These are phyloP conservation scores for Anas platyrhynchos DNA, from an alignment of 2,113 vertebrate genomes.

Conservation along the genomic window DNA sequence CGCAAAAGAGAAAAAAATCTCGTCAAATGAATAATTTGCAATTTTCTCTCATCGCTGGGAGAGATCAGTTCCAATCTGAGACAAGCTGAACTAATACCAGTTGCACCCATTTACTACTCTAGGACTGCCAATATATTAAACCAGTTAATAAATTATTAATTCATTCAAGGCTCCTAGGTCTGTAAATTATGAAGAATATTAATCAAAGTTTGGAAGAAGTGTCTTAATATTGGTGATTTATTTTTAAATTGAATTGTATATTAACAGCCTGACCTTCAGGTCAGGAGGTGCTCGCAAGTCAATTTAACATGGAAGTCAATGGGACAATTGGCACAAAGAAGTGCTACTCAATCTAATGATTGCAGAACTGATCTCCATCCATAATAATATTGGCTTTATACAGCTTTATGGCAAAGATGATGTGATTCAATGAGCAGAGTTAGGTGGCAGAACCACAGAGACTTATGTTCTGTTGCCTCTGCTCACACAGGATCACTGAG, in stretches of 20 bases:
- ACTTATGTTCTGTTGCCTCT: not conserved
- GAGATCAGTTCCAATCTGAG: not conserved
- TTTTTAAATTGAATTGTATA: constrained; percentile 42
- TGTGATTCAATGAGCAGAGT: not conserved
- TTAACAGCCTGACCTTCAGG: constrained; percentile 22
- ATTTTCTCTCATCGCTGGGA: not conserved
- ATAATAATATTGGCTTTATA: not conserved
- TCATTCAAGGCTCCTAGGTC: not conserved
- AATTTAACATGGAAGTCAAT: constrained; percentile 45
- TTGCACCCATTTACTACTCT: not conserved
- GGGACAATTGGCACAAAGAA: not conserved
- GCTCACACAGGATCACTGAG: not conserved
- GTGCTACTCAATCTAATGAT: not conserved
- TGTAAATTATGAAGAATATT: constrained; percentile 24
- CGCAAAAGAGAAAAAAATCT: not conserved
- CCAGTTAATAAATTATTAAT: constrained; percentile 26
- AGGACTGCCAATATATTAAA: not conserved
- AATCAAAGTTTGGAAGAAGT: constrained; percentile 25
- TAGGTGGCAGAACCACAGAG: not conserved
- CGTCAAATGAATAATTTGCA: not conserved
- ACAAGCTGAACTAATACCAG: not conserved
- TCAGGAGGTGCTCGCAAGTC: constrained; percentile 45
- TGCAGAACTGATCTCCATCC: not conserved
- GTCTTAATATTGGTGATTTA: constrained; percentile 47
- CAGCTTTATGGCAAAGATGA: not conserved